Percentiles rank a stretch among this genome's conserved stretches.
These are phyloP conservation scores for Odocoileus hemionus DNA, from an alignment of 2,113 vertebrate species.

Conservation along the genomic window DNA sequence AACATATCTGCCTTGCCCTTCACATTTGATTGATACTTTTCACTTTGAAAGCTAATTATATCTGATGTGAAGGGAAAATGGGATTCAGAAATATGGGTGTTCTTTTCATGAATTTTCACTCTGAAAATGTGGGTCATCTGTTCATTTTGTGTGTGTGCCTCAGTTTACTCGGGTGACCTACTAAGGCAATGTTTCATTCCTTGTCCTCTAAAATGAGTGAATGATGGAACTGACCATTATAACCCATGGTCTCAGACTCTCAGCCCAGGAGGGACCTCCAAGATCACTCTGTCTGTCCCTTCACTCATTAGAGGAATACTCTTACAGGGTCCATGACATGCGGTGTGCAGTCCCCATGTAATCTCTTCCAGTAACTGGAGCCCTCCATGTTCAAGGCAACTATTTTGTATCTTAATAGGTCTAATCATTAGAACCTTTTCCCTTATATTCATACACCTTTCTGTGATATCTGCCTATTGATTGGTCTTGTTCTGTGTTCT, in stretches of 20 bases:
- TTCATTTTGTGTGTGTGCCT: constrained; percentile 6
- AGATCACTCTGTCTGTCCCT: neutral
- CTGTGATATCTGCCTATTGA: neutral
- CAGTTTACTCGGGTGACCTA: neutral
- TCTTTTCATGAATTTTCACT: constrained; percentile 61
- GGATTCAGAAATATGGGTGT: constrained; percentile 61
- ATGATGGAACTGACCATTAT: neutral
- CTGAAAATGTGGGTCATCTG: constrained; percentile 46
- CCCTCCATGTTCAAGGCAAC: neutral
- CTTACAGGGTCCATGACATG: neutral
- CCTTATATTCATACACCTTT: neutral
- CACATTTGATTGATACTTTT: constrained; percentile 76
- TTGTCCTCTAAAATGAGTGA: neutral
- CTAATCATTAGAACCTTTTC: neutral
- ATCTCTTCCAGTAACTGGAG: neutral
- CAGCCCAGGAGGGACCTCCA: neutral
- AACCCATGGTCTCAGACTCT: neutral
- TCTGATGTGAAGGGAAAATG: constrained; percentile 61
- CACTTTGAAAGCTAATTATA: constrained; percentile 73
- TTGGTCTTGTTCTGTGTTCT: neutral
- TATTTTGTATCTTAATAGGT: neutral
- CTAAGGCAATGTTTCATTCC: neutral
- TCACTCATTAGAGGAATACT: neutral
- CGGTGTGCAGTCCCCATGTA: no score
- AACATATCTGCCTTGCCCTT: constrained; percentile 69